Conservation (phyloP, 2,888 invertebrate genomes). For the Sarcophaga subvicina region DNA sequence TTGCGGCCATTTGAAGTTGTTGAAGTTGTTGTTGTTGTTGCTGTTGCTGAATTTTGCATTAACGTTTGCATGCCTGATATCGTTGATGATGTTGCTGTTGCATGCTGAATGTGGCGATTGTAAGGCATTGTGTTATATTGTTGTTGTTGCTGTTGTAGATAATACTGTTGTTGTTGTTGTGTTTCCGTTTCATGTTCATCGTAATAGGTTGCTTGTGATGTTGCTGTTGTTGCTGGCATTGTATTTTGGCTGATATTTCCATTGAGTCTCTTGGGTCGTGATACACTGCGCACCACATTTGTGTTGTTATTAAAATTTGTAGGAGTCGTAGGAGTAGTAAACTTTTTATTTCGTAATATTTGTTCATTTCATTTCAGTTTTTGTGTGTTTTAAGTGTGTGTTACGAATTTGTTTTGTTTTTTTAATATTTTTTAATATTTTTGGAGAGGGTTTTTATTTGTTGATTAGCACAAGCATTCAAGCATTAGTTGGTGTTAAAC, state of each 20-base stretch:
- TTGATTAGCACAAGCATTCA: slow-evolving; percentile 65
- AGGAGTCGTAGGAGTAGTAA: slow-evolving; percentile 82
- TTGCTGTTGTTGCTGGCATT: slow-evolving; percentile 79
- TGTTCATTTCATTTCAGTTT: slow-evolving; percentile 39
- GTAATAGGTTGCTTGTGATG: slow-evolving; percentile 78
- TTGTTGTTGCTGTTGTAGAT: slow-evolving; percentile 81
- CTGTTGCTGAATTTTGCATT: slow-evolving; percentile 58
- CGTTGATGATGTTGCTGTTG: slow-evolving; percentile 57
- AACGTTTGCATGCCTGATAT: slow-evolving; percentile 60
- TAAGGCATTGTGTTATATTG: slow-evolving; percentile 80
- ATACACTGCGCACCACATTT: slow-evolving; percentile 83
- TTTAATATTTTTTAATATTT: not conserved
- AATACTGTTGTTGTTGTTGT: slow-evolving; percentile 78
- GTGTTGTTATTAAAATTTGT: slow-evolving; percentile 85
- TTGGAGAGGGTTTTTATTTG: slow-evolving; percentile 22
- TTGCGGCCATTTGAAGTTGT: slow-evolving; percentile 64
- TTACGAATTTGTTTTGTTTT: not conserved
- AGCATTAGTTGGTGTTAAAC: slow-evolving; percentile 63
- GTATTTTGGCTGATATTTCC: slow-evolving; percentile 78
- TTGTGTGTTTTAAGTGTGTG: slow-evolving; percentile 56
- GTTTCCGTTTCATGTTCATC: slow-evolving; percentile 80
- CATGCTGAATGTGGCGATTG: slow-evolving; percentile 68
- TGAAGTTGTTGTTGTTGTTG: slow-evolving; percentile 29
- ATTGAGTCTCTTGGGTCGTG: slow-evolving; percentile 81
- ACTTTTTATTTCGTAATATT: slow-evolving; percentile 73